Base-by-base conservation (phyloP, 1,140 invertebrate genomes). In the Drosophila nikananu region DNA sequence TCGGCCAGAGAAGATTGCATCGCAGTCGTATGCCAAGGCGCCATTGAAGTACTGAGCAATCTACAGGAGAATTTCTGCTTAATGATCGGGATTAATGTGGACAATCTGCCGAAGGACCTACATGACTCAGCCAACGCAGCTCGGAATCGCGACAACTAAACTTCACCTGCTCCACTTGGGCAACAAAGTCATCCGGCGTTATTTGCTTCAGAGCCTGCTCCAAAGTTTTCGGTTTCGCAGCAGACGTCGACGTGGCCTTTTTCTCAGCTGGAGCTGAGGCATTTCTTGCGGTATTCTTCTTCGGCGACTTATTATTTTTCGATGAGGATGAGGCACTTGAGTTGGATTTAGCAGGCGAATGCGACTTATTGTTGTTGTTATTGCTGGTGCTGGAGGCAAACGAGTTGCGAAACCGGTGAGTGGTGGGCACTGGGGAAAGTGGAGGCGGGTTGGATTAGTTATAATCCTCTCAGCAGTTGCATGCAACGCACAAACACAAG, bases 151-250 rank as follows among this genome's bases (percentile, higher is more conserved):
- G 90, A 57, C 79, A 92, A 54, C 62, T 80, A 23, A 86, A 48
- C 49, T 91, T 91, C 5, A 91, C 72, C 57, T 92, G 83, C 27
- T 76, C 83, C 51, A 93, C 44, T 48, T 92, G 77, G 17, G 74
- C 74, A 23, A 72, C 59, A 44, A 93, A 91, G 49, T 91, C 92
- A 54, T 83, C 84, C 6, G 77, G 46, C 8, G 80, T 90, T 49
- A 93, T 84, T 37, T 52, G 60, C 19, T 57, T 66, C 17, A 96
- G 90, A 25, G 95, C 95, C 86, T 94, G 95, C 86, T 96, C 96
- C 51, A 96, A 93, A 37, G 94, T 95, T 93, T 96, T 96, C 23
- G 95, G 95, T 83, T 94, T 94, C 23, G 35, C 52, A 13, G 39
- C 21, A 10, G 61, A 10, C 44, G 81, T 32, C 32, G 76, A 70